Evolutionary conservation across 2,888 invertebrate species (phyloP), one percentile per base, ranked within the genome.

Genomic region (Tetragnatha montana): DNA sequence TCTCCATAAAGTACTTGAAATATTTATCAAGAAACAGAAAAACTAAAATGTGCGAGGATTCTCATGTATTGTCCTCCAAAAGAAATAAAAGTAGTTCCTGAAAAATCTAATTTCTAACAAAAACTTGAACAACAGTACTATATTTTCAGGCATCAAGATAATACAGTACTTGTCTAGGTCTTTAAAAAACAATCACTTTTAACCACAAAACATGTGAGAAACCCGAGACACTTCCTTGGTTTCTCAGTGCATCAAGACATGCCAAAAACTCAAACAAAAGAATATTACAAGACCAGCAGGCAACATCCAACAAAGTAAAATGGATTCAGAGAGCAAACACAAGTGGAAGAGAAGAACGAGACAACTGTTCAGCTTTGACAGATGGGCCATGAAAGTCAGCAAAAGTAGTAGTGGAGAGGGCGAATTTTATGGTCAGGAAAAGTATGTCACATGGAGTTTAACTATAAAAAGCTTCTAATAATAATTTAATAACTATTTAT

Each of bases 281-380:
- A 78, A 51, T 69, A 78, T 74, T 78, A 79, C 80, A 81, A 76
- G 81, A 81, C 73, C 21, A 35, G 79, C 88, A 88, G 83, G 88
- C 88, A 88, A 88, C 71, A 83, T 80, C 74, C 78, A 83, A 71
- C 75, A 35, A 82, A 81, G 71, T 50, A 75, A 74, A 87, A 82
- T 12, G 79, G 22, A 21, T 49, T 78, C 51, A 71, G 78, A 73
- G 47, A 49, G 81, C 80, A 86, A 60, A 73, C 81, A 78, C 21
- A 80, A 82, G 47, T 74, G 81, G n/a, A 81, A 85, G 47, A 75
- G 51, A 74, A 74, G 71, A 69, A 88, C 68, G 74, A 22, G 49
- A 49, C 73, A 75, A 81, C 74, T 12, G 49, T 75, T 89, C 47
- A 89, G 69, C 73, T 81, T 81, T 49, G 75, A 85, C 17, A 89